These are phyloP conservation scores for Enteromius thamalakanensis DNA, from an alignment of 2,797 vertebrate species.

Conservation along the genomic window DNA sequence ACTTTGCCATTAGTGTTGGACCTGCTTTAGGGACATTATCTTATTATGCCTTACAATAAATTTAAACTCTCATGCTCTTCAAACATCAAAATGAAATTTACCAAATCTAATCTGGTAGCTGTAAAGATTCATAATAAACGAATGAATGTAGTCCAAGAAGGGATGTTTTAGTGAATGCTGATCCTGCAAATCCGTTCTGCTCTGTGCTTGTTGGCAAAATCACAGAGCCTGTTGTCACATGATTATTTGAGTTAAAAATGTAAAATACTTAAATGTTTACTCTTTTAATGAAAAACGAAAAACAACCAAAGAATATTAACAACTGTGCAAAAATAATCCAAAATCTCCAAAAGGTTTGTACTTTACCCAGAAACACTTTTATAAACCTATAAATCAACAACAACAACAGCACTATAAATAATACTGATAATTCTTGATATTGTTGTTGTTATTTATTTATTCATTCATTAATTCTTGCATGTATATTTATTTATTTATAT, in stretches of 20 bases:
- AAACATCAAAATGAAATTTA: not conserved
- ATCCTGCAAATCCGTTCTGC: not conserved
- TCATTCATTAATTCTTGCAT: no score
- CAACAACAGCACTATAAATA: no score
- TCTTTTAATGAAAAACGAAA: not conserved
- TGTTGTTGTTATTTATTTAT: no score
- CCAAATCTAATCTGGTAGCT: slow-evolving; percentile 1
- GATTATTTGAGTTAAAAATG: not conserved
- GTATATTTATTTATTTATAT: no score
- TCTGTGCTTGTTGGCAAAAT: not conserved
- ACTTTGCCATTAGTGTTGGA: slow-evolving; percentile 5
- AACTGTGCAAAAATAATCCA: no score
- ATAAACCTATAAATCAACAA: no score
- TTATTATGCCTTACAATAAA: slow-evolving; percentile 14
- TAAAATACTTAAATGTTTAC: not conserved
- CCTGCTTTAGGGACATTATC: slow-evolving; percentile 3
- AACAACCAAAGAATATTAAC: not conserved
- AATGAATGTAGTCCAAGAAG: not conserved
- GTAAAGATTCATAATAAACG: not conserved
- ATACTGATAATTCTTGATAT: no score
- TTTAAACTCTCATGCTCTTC: not conserved
- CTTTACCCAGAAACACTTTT: no score
- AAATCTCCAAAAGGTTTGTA: no score
- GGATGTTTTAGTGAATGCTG: not conserved
- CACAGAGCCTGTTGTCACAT: not conserved